Conservation (phyloP, 2,888 invertebrate species). For the Pandemis heparana region DNA sequence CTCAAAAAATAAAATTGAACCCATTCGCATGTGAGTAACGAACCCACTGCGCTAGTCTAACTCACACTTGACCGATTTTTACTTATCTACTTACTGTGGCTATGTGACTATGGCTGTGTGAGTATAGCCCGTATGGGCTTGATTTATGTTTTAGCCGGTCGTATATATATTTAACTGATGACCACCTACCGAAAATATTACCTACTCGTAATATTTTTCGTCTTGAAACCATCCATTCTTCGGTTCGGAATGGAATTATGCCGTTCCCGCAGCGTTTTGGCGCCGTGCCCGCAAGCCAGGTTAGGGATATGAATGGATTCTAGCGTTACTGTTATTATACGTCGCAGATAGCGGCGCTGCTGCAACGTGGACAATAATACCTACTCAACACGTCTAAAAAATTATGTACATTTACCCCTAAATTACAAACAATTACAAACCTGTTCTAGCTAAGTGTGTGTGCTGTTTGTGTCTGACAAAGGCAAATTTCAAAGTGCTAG, state of each 20-base stretch:
- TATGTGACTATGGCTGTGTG: neutral
- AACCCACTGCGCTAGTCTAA: neutral
- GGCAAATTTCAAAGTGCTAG: too few relatives aligned
- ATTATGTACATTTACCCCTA: neutral
- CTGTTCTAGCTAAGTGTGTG: too few relatives aligned
- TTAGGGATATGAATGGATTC: conserved; percentile 34
- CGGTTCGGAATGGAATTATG: conserved; percentile 31
- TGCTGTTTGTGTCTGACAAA: too few relatives aligned
- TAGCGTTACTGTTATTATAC: conserved; percentile 29
- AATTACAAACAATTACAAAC: too few relatives aligned
- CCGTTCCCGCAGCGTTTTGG: conserved; percentile 38
- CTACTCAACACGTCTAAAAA: neutral
- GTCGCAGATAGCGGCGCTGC: neutral
- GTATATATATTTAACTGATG: neutral
- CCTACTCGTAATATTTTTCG: conserved; percentile 28
- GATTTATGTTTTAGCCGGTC: neutral
- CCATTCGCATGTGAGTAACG: neutral
- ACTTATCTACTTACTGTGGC: neutral
- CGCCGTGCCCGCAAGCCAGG: conserved; percentile 30
- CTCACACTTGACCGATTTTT: neutral
- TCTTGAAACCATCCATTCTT: conserved; percentile 20
- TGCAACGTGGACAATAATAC: neutral
- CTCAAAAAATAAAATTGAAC: too few relatives aligned
- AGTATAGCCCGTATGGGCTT: neutral
- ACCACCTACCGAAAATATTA: neutral